These are phyloP conservation scores for Lasioglossum leucozonium DNA, from an alignment of 2,888 invertebrate genomes.

Conservation along the genomic window DNA sequence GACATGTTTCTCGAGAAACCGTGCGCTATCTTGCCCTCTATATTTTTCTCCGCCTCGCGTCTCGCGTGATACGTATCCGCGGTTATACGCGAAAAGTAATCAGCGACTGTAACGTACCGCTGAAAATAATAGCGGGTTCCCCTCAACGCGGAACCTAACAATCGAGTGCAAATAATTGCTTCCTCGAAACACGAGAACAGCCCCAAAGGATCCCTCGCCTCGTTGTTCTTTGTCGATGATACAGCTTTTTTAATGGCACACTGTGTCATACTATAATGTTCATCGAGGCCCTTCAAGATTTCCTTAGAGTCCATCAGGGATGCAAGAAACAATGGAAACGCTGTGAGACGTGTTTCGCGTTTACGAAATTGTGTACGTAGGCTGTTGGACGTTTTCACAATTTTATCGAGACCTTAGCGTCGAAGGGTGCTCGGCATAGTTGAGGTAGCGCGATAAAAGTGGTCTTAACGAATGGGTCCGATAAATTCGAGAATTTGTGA, in stretches of 20 bases:
- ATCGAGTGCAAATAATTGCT: not conserved
- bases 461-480: not conserved
- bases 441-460: not conserved
- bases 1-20: constrained; percentile 35
- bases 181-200: not conserved
- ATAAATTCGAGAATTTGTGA: constrained; percentile 30
- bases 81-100: not conserved
- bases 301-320: too few relatives aligned
- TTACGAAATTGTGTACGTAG: too few relatives aligned
- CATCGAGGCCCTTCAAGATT: too few relatives aligned
- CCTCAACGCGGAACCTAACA: too few relatives aligned
- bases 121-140: not conserved
- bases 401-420: not conserved
- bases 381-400: not conserved
- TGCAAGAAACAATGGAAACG: too few relatives aligned
- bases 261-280: too few relatives aligned
- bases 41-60: constrained; percentile 29
- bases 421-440: not conserved
- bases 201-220: not conserved
- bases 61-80: not conserved
- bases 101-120: not conserved
- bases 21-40: not conserved
- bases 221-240: not conserved
- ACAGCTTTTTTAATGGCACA: too few relatives aligned
- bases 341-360: too few relatives aligned